Evolutionary conservation across 2,888 invertebrate species (phyloP), one percentile per base, ranked within the genome.

Genomic region (Cacoxenus indagator): DNA sequence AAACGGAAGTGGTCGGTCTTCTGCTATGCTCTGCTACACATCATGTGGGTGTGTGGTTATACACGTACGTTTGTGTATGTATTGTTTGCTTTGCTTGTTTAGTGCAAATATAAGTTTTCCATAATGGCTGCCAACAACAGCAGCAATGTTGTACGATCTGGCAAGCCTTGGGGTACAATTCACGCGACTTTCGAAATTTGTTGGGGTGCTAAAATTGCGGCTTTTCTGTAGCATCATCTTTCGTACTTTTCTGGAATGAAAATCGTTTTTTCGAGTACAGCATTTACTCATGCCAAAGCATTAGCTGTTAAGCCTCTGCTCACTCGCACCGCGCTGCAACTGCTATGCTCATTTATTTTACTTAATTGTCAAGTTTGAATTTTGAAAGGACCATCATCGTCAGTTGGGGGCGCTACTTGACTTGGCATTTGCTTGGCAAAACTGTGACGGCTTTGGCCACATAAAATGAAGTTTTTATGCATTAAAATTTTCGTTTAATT

Each of bases 311-410:
- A 65, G 55, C 55, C 55, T 24, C 55, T 22, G 17, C 37, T 19
- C 59, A 59, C 4, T 17, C 45, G 17, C 24, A 19, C 27, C 61
- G 14, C 17, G 27, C 26, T n/a, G n/a, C 57, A 31, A 59, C 67
- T 51, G 57, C 64, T 19, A 66, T 78, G 72, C 80, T 84, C 83
- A 84, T 84, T 84, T 82, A 84, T 84, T 83, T 82, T 84, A 82
- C 84, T 82, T 83, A 84, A 84, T 84, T 82, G 83, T 84, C 80
- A 84, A 83, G 83, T 80, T 76, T 76, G 76, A 79, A 75, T 76
- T 80, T 73, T 77, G 75, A 80, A 82, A 82, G 82, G 80, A 81
- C 78, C 80, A 78, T 77, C 82, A 80, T 73, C 75, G 55, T 48
- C 69, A 24, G 70, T 67, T 48, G 45, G 19, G 24, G 14, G 9